Evolutionary conservation across 2,113 vertebrate species (phyloP).

Genomic region (Caranx melampygus): DNA sequence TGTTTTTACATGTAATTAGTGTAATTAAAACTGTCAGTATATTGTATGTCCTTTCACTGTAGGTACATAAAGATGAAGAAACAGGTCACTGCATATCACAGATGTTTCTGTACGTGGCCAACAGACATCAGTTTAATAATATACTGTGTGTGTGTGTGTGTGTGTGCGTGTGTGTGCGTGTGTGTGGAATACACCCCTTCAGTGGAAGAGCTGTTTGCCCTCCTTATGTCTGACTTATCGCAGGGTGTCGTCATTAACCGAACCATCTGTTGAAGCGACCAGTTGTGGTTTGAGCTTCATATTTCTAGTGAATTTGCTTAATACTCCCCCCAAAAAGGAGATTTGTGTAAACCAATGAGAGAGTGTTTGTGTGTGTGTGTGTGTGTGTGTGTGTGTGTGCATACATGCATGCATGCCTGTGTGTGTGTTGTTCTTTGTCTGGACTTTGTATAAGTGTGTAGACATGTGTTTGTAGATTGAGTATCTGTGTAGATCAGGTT

Average conservation of each 20-base stretch:
- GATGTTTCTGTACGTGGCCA: too few species aligned
- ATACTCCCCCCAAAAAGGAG: background rate
- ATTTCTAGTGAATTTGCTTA: slow-evolving; percentile 33
- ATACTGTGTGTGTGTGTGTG: background rate
- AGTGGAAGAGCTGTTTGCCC: background rate
- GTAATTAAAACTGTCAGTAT: too few species aligned
- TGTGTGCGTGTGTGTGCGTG: background rate
- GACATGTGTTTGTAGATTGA: slow-evolving; percentile 6
- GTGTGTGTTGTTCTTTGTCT: background rate
- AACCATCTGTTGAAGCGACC: slow-evolving; percentile 6
- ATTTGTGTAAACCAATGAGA: background rate
- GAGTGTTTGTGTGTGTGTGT: slow-evolving; percentile 1
- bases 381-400: background rate
- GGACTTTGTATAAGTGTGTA: slow-evolving; percentile 2
- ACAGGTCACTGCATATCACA: too few species aligned
- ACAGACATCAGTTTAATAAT: too few species aligned
- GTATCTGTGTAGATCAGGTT: slow-evolving; percentile 33
- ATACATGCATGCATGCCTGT: background rate
- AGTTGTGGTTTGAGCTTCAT: background rate
- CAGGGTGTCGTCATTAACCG: too few species aligned
- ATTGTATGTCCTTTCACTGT: too few species aligned
- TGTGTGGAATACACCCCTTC: background rate
- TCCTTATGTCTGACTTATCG: too few species aligned
- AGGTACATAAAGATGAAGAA: too few species aligned
- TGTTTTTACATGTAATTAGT: too few species aligned